These are phyloP conservation scores for Biston stratarius DNA, from an alignment of 2,888 invertebrate species.

Conservation along the genomic window DNA sequence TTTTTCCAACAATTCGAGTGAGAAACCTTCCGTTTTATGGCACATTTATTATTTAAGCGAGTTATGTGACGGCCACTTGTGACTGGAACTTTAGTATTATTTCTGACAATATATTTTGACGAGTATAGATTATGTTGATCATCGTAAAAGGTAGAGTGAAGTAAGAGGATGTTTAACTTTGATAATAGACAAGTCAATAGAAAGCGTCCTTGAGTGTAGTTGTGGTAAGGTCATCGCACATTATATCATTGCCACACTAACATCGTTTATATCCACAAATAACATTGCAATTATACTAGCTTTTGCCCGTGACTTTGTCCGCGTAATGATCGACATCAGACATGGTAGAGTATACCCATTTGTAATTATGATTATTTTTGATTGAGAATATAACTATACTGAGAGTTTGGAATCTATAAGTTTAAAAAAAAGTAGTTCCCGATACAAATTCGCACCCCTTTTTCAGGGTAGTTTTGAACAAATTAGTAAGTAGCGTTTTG, in stretches of 20 bases:
- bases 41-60: slow-evolving; percentile 40
- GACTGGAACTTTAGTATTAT: slow-evolving; percentile 13
- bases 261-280: background rate
- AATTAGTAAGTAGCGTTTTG: too few species aligned
- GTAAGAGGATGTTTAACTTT: slow-evolving; percentile 3
- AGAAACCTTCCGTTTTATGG: slow-evolving; percentile 42
- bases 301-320: too few species aligned
- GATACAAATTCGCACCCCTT: too few species aligned
- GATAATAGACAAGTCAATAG: slow-evolving; percentile 5
- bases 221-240: slow-evolving; percentile 1
- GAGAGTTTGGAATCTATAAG: too few species aligned
- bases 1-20: slow-evolving; percentile 38
- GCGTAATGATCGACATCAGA: too few species aligned
- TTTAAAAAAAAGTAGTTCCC: too few species aligned
- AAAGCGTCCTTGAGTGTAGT: background rate
- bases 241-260: background rate
- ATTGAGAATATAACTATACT: too few species aligned
- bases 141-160: background rate
- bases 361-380: too few species aligned
- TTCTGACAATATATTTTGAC: slow-evolving; percentile 10
- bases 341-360: too few species aligned
- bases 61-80: slow-evolving; percentile 3
- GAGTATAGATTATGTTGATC: slow-evolving; percentile 14
- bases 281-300: too few species aligned
- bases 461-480: too few species aligned